Evolutionary conservation across 2,113 vertebrate species (phyloP).

Genomic region (Tringa solitaria): DNA sequence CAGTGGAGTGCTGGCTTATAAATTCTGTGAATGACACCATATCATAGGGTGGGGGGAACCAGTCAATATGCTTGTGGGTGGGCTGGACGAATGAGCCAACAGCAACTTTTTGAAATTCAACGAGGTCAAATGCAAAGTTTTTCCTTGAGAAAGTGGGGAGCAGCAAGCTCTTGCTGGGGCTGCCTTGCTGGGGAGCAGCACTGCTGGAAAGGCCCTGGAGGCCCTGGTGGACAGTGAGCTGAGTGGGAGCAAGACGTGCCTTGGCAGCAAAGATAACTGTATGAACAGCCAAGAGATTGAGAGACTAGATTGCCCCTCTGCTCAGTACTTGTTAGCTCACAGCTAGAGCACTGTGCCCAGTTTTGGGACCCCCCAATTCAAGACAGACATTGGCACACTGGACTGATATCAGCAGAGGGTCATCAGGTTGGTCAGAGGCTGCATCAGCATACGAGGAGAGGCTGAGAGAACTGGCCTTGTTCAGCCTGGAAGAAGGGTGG

Average conservation of each 20-base stretch:
- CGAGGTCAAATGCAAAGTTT: not conserved
- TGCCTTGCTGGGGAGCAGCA: not conserved
- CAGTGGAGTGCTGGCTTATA: not conserved
- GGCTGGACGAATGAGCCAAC: not conserved
- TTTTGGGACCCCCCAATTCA: not conserved
- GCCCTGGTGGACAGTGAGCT: not conserved
- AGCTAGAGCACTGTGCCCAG: not conserved
- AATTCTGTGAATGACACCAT: not conserved
- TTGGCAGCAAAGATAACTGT: not conserved
- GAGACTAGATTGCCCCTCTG: not conserved
- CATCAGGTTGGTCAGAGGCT: not conserved
- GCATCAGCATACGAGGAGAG: not conserved
- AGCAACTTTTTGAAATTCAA: not conserved
- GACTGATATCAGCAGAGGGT: not conserved
- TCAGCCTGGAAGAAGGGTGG: not conserved
- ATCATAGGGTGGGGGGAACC: fast-evolving
- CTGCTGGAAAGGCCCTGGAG: not conserved
- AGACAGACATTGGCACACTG: not conserved
- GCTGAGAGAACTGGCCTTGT: not conserved
- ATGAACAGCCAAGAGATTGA: not conserved
- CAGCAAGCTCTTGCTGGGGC: not conserved
- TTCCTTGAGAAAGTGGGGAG: not conserved
- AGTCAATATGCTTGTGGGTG: not conserved
- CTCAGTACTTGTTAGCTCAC: not conserved
- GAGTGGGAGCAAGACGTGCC: not conserved